Percentiles rank a stretch among this genome's conserved stretches.
phyloP scores from a whole-genome alignment of 2,888 invertebrate species.

The Druceiella hillmani region DNA sequence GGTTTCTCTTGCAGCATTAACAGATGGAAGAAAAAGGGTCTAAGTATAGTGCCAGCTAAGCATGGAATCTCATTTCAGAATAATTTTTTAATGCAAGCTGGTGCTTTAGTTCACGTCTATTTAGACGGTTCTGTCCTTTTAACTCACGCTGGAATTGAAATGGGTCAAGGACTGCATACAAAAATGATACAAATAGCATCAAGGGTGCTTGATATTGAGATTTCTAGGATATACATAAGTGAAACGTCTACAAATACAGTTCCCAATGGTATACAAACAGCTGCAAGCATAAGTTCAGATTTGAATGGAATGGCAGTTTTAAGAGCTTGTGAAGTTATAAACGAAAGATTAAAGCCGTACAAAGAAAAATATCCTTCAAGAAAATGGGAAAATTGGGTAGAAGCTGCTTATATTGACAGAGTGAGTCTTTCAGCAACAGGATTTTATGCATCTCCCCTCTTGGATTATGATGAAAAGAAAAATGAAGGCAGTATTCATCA shows the following conservation, averaged over 20 bases:
- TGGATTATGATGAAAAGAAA: conserved; percentile 56
- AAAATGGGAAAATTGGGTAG: conserved; percentile 76
- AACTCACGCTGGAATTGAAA: conserved; percentile 79
- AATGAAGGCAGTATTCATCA: conserved; percentile 64
- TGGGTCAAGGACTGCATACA: conserved; percentile 88
- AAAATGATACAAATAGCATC: conserved; percentile 85
- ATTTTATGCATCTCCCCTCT: conserved; percentile 63
- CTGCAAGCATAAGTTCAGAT: conserved; percentile 74
- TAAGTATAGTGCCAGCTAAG: conserved; percentile 67
- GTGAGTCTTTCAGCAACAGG: conserved; percentile 70
- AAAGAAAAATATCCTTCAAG: conserved; percentile 61
- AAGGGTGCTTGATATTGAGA: conserved; percentile 56
- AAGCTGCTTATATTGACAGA: conserved; percentile 61
- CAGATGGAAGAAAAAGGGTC: conserved; percentile 73
- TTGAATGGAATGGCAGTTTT: conserved; percentile 77
- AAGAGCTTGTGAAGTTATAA: conserved; percentile 64
- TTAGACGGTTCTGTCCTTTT: conserved; percentile 74
- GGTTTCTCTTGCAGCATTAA: conserved; percentile 49
- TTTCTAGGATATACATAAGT: conserved; percentile 60
- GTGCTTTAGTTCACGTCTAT: conserved; percentile 73
- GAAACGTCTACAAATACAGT: conserved; percentile 79
- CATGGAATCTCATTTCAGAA: conserved; percentile 70
- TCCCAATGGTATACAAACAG: conserved; percentile 75
- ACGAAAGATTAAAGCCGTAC: conserved; percentile 61
- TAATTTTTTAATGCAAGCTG: conserved; percentile 66